Base-by-base conservation (phyloP, 2,797 vertebrate species). In the Sebastes kiyomatsui region DNA sequence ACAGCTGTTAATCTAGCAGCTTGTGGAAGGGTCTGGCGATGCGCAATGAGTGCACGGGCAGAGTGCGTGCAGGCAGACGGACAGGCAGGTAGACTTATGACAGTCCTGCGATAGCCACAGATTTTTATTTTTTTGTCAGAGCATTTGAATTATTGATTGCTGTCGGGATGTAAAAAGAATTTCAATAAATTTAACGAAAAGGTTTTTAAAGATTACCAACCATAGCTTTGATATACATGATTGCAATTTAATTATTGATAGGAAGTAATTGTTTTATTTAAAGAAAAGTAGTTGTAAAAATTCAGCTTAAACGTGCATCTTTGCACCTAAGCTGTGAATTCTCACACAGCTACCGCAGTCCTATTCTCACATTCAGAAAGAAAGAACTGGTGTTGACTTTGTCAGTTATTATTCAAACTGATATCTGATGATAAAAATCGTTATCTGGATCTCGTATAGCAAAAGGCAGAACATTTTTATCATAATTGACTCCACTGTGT, bases 401-500 rank as follows among this genome's bases (percentile, higher is more conserved):
- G n/a, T n/a, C 75, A 67, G 18, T 46, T 42, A 68, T 68, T 55
- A 56, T 56, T 80, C 13, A 46, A 49, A 25, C 25, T 70, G 18
- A 76, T 1, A 72, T 60, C 49, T 85, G 46, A 81, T 61, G 2
- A 30, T 42, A 46, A 66, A 77, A 73, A 35, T 42, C 5, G 32
- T 59, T 30, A 25, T 65, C 13, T 68, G 27, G 46, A 72, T 30
- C 27, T 61, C 1, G 0, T 13, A 20, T 52, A 60, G 2, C n/a
- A 65, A 60, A 32, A 76, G 18, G 3, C 27, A 69, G 12, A 87
- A 79, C 56, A 72, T 67, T 42, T 72, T 56, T 10, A 78, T 70
- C 56, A 68, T 32, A 32, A 72, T 20, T 72, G 20, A 60, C 23
- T 54, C 20, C 62, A 55, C 7, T 20, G 5, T 33, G 35, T 33